phyloP scores from a whole-genome alignment of 2,113 vertebrate genomes.

The Brachyistius frenatus region DNA sequence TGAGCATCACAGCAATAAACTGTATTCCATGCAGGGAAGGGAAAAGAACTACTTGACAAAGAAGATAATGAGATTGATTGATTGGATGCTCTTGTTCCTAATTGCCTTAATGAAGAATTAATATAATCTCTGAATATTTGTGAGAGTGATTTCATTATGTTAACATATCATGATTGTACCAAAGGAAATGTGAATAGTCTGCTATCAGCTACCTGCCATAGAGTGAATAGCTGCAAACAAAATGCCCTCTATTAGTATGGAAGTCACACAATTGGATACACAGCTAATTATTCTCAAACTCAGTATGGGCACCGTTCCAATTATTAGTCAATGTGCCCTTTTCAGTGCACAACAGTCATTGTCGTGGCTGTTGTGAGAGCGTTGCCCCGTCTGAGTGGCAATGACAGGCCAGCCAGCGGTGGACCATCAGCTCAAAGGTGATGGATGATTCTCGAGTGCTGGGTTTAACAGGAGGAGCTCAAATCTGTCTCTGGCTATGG shows the following conservation, averaged over 20 bases:
- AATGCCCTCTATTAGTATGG: constrained; percentile 61
- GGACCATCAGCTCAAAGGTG: constrained; percentile 63
- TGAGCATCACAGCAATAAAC: constrained; percentile 49
- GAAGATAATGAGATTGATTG: constrained; percentile 67
- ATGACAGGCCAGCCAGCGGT: constrained; percentile 53
- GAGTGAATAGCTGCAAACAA: constrained; percentile 32
- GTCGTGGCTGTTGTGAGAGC: constrained; percentile 52
- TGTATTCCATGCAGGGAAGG: constrained; percentile 28
- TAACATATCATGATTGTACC: constrained; percentile 37
- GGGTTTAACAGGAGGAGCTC: constrained; percentile 51
- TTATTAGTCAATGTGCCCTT: constrained; percentile 73
- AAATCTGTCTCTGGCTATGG: constrained; percentile 38
- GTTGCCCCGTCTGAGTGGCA: constrained; percentile 57
- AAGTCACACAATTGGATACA: constrained; percentile 67
- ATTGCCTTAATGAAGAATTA: constrained; percentile 72
- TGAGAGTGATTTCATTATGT: constrained; percentile 52
- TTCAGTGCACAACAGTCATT: constrained; percentile 61
- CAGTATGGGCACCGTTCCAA: constrained; percentile 61
- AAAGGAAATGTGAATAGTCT: constrained; percentile 30
- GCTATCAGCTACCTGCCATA: constrained; percentile 46
- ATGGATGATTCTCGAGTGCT: constrained; percentile 64
- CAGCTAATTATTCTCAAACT: constrained; percentile 69
- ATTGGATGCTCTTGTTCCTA: constrained; percentile 61
- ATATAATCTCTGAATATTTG: constrained; percentile 66
- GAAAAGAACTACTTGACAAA: constrained; percentile 50